Base-by-base conservation (phyloP, 2,113 vertebrate species). In the Colossoma macropomum region DNA sequence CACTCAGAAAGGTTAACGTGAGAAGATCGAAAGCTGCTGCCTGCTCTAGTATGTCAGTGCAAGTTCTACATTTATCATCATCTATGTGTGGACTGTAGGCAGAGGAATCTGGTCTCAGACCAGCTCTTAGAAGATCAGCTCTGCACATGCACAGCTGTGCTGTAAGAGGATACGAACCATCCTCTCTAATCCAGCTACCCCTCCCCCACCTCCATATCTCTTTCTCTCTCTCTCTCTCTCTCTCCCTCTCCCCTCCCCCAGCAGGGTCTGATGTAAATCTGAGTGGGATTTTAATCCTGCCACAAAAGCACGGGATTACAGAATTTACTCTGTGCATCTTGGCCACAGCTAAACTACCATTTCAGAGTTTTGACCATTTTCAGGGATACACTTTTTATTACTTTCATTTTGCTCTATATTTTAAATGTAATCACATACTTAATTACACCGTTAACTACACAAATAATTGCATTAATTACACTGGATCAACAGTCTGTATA, bases 211-310 rank as follows among this genome's bases (percentile, higher is more conserved):
- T 19, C 82, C 73, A 75, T 60, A 73, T 19, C 50, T 68, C 59
- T 38, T 82, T 23, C 60, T 21, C 82, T 77, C 80, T 73, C 76
- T 66, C 80, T 19, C 48, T 73, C 65, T 38, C 84, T 75, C 87
- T 84, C 86, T 72, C 70, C 48, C 80, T 52, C 48, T 77, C 69
- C 68, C 23, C 16, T 45, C 73, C 75, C 79, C 50, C 50, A 52
- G 50, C 50, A 56, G 63, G 66, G 80, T 79, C 79, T 79, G 54
- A 62, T 16, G 75, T 85, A 73, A 54, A 86, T 89, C 82, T 71
- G 52, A 71, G 79, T 54, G 65, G 77, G 90, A 91, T 90, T 93
- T 92, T 93, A 92, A 95, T 94, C 92, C 56, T 73, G 84, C 84
- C 84, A 86, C 59, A 87, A 89, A 86, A 89, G 79, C 83, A 78